These are phyloP conservation scores for Neuroterus valhalla DNA, from an alignment of 1,140 invertebrate species.

Conservation along the genomic window DNA sequence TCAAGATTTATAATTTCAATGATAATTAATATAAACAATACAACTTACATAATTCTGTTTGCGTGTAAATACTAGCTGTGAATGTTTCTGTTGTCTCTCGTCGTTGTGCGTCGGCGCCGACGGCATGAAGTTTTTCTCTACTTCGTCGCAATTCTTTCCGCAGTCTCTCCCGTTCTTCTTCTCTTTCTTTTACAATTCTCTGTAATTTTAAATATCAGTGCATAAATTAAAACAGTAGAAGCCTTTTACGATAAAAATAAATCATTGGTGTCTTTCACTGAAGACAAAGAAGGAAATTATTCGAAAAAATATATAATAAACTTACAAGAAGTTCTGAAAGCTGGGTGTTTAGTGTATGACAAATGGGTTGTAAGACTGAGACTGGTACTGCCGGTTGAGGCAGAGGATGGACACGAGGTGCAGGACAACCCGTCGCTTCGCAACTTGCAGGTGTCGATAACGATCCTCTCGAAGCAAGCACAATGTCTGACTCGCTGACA, in stretches of 20 bases:
- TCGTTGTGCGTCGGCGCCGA: constrained; percentile 73
- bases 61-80: constrained; percentile 52
- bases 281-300: background rate
- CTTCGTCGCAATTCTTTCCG: constrained; percentile 82
- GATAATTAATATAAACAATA: constrained; percentile 38
- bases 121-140: constrained; percentile 83
- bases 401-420: constrained; percentile 56
- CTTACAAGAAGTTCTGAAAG: constrained; percentile 76
- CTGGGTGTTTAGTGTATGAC: constrained; percentile 71
- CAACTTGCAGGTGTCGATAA: constrained; percentile 49
- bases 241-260: background rate
- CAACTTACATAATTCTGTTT: constrained; percentile 60
- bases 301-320: constrained; percentile 31
- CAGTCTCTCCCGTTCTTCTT: constrained; percentile 84
- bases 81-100: constrained; percentile 58
- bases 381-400: constrained; percentile 68
- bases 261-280: constrained; percentile 8
- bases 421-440: constrained; percentile 63
- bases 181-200: constrained; percentile 83
- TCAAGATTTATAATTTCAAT: background rate
- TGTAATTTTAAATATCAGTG: constrained; percentile 60
- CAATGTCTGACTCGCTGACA: constrained; percentile 76
- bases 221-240: constrained; percentile 28
- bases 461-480: constrained; percentile 61
- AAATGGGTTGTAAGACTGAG: constrained; percentile 71